These are phyloP conservation scores for Syngnathus scovelli DNA, from an alignment of 2,113 vertebrate genomes.

Conservation along the genomic window DNA sequence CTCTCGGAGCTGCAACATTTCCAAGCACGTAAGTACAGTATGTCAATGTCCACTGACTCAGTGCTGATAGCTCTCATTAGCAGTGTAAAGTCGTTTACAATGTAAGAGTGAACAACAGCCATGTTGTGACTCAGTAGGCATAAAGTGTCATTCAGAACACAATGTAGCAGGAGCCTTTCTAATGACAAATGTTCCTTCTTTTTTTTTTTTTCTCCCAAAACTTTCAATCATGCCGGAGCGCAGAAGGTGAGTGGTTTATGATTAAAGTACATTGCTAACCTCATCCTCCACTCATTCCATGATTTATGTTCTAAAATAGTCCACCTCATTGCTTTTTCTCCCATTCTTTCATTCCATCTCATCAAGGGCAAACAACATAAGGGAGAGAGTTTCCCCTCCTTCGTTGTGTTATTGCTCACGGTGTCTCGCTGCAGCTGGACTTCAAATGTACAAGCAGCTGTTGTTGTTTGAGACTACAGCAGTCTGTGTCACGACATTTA, in stretches of 20 bases:
- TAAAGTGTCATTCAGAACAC: constrained; percentile 6
- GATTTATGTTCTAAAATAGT: constrained; percentile 23
- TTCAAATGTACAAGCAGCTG: constrained; percentile 48
- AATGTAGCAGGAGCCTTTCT: neutral
- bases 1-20: constrained; percentile 87
- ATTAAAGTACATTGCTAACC: constrained; percentile 1
- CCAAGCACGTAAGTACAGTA: constrained; percentile 85
- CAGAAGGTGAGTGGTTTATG: constrained; percentile 57
- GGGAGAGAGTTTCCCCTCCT: constrained; percentile 16
- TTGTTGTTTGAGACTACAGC: constrained; percentile 31
- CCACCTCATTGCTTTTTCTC: constrained; percentile 34
- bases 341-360: constrained; percentile 35
- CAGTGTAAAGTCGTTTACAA: constrained; percentile 5
- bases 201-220: neutral
- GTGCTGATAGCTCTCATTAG: constrained; percentile 15
- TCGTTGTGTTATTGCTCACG: constrained; percentile 30
- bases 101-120: neutral
- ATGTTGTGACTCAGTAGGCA: constrained; percentile 11
- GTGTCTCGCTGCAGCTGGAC: constrained; percentile 31
- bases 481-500: constrained; percentile 31
- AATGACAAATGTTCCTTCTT: constrained; percentile 8
- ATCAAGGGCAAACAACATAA: constrained; percentile 35
- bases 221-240: constrained; percentile 32
- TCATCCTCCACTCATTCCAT: constrained; percentile 25
- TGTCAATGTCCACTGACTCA: constrained; percentile 3